Conservation (phyloP, 2,888 invertebrate species). For the Cenopis cana region DNA sequence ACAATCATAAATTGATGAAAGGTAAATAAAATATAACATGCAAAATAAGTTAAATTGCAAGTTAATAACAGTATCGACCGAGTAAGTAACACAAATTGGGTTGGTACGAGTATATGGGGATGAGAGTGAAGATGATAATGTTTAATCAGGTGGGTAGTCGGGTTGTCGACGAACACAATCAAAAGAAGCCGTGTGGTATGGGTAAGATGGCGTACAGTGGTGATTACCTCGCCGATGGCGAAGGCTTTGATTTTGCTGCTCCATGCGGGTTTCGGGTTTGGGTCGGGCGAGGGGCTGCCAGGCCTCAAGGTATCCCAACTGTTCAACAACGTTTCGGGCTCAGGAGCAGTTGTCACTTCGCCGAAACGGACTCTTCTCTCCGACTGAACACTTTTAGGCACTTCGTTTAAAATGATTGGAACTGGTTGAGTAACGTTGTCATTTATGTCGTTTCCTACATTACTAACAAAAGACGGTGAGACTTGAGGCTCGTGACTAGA, state of each 20-base stretch:
- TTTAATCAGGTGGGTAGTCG: constrained; percentile 67
- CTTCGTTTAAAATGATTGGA: constrained; percentile 62
- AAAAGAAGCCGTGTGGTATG: constrained; percentile 80
- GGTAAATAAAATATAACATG: constrained; percentile 73
- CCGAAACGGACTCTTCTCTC: constrained; percentile 83
- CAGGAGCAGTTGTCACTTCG: constrained; percentile 75
- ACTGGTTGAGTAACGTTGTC: constrained; percentile 68
- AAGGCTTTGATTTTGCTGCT: constrained; percentile 84
- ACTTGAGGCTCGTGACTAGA: constrained; percentile 60
- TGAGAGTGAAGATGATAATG: constrained; percentile 62
- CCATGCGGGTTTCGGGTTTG: constrained; percentile 79
- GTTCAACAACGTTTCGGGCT: constrained; percentile 71
- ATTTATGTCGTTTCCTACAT: constrained; percentile 71
- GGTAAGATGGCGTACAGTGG: constrained; percentile 77
- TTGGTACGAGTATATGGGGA: constrained; percentile 62
- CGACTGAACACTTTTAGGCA: constrained; percentile 73
- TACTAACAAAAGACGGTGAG: constrained; percentile 62
- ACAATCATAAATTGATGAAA: constrained; percentile 55
- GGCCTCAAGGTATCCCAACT: constrained; percentile 70
- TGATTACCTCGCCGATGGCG: constrained; percentile 85
- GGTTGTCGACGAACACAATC: constrained; percentile 83
- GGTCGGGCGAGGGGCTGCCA: constrained; percentile 70
- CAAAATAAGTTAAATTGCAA: constrained; percentile 80
- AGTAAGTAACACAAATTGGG: constrained; percentile 71
- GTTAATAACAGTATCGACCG: constrained; percentile 68